Evolutionary conservation across 1,140 invertebrate genomes (phyloP).

Genomic region (Eueides isabella): DNA sequence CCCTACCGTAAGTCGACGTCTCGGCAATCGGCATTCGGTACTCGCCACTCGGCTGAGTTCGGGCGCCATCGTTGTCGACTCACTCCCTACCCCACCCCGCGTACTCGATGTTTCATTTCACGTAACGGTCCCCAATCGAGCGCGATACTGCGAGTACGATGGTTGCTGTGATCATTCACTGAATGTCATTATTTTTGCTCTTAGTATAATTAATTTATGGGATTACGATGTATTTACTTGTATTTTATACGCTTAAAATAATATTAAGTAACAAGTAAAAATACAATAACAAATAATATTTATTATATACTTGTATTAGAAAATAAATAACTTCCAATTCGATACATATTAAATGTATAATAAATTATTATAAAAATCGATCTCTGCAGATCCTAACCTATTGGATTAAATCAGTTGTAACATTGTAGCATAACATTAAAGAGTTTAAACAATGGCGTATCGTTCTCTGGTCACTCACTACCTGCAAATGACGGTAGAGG

Average conservation of each 20-base stretch:
- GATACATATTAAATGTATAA: too few species aligned
- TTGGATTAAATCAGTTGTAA: neutral
- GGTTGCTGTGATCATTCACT: conserved; percentile 58
- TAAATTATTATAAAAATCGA: too few species aligned
- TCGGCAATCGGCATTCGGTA: conserved; percentile 69
- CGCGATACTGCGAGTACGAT: conserved; percentile 73
- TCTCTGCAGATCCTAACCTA: neutral
- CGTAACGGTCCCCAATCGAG: conserved; percentile 81
- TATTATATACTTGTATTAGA: too few species aligned
- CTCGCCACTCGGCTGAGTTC: conserved; percentile 68
- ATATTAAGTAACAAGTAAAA: neutral
- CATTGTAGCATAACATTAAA: too few species aligned
- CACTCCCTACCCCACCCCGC: conserved; percentile 69
- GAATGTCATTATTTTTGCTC: conserved; percentile 42
- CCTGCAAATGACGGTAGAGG: conserved; percentile 75
- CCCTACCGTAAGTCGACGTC: conserved; percentile 67
- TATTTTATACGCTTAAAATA: neutral
- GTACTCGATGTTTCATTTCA: conserved; percentile 79
- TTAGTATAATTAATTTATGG: conserved; percentile 12
- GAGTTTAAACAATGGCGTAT: conserved; percentile 75
- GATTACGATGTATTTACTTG: conserved; percentile 2
- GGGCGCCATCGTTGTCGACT: conserved; percentile 69
- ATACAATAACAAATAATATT: too few species aligned
- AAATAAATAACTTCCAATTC: too few species aligned
- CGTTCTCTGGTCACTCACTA: conserved; percentile 74